Evolutionary conservation across 2,113 vertebrate genomes (phyloP), one percentile per base, ranked within the genome.

Genomic region (Fulica atra): DNA sequence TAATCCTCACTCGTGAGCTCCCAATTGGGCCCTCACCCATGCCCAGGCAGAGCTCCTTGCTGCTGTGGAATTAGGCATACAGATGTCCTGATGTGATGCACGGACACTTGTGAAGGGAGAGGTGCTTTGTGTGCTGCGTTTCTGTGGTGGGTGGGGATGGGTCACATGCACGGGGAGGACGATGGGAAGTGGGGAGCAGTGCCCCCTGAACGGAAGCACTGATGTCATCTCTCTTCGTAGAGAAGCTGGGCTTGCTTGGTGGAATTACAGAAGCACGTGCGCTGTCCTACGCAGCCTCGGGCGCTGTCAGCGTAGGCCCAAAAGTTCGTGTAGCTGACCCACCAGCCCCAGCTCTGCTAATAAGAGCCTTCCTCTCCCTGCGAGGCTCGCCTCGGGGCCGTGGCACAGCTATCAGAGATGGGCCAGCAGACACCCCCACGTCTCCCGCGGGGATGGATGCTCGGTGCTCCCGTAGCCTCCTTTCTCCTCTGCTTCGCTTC

Each of bases 261-360:
- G 33, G 68, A 46, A 6, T 38, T 23, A 48, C 38, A 25, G 40
- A 29, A 21, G 79, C 10, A 5, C 1, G 3, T 18, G 38, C 10
- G 0, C 46, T 13, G 66, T 21, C 46, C 10, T 4, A 3, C 1
- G 7, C 50, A 21, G 65, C 72, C 72, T 11, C 10, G 79, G 38
- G 31, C 53, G 33, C 51, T 33, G 29, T 12, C 79, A 13, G 38
- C 8, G 6, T 5, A 57, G 36, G 21, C 25, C 31, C 19, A 3
- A 15, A 44, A 14, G 38, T 54, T 36, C 10, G 11, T 38, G 74
- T n/a, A 28, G 28, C 35, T 57, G 42, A 24, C 46, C 33, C 40
- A 3, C 35, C 18, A 2, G 6, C 25, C 66, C 73, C 3, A 18
- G 40, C 24, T 42, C 3, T 0, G 33, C 35, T 56, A 11, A 3